Evolutionary conservation across 2,113 vertebrate genomes (phyloP).

Genomic region (Dascyllus trimaculatus): DNA sequence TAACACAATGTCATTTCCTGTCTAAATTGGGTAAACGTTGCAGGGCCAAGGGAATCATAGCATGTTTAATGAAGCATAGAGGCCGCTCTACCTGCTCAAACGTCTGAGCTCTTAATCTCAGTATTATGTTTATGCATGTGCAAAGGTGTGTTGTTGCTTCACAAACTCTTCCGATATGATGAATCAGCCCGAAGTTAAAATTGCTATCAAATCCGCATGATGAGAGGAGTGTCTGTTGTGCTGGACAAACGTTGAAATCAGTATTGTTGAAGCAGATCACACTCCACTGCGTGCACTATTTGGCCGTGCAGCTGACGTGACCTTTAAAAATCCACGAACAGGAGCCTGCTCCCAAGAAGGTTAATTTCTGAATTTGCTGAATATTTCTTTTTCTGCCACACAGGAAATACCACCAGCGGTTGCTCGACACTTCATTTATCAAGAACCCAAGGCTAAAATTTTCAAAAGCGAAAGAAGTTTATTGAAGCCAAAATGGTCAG

Average conservation of each 20-base stretch:
- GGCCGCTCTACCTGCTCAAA: constrained; percentile 58
- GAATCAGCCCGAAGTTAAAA: background rate
- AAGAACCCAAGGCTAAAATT: constrained; percentile 57
- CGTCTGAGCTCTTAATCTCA: constrained; percentile 44
- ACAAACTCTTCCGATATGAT: background rate
- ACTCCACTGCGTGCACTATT: background rate
- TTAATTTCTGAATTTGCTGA: constrained; percentile 61
- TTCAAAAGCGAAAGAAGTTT: constrained; percentile 46
- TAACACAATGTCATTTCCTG: constrained; percentile 69
- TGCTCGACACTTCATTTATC: constrained; percentile 63
- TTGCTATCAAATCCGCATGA: background rate
- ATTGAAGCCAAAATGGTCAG: constrained; percentile 56
- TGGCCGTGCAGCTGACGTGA: constrained; percentile 19
- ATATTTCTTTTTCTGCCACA: constrained; percentile 49
- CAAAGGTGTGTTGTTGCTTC: background rate
- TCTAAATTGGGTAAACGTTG: constrained; percentile 72
- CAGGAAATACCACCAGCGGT: constrained; percentile 52
- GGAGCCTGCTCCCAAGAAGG: background rate
- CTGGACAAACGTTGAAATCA: background rate
- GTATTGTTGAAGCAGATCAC: background rate
- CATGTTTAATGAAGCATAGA: constrained; percentile 69
- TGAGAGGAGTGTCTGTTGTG: background rate
- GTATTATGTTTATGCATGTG: constrained; percentile 3
- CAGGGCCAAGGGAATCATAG: constrained; percentile 47
- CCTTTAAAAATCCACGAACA: constrained; percentile 54